Evolutionary conservation across 2,888 invertebrate genomes (phyloP).

Genomic region (Hoplodrina blanda): DNA sequence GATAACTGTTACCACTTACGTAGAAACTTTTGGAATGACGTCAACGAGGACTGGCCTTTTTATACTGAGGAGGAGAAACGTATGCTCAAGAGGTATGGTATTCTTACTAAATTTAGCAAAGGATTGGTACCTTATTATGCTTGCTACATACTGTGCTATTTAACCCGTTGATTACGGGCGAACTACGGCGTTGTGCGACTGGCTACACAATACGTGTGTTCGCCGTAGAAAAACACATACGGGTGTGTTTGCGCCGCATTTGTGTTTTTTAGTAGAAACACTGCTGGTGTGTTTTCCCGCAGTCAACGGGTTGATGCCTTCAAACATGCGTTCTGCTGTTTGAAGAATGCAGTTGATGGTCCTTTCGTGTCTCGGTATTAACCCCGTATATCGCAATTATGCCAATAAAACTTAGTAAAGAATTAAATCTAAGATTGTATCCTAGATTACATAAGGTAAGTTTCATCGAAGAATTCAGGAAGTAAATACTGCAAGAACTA

Average conservation of each 20-base stretch:
- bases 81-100: conserved; percentile 94
- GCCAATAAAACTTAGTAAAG: conserved; percentile 9
- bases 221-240: too few relatives aligned
- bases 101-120: conserved; percentile 9
- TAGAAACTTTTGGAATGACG: conserved; percentile 97
- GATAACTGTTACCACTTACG: conserved; percentile 97
- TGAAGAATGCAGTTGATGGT: neutral
- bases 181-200: too few relatives aligned
- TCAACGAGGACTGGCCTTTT: conserved; percentile 98
- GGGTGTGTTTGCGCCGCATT: too few relatives aligned
- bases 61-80: conserved; percentile 97
- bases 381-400: neutral
- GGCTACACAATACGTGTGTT: too few relatives aligned
- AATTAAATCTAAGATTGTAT: conserved; percentile 14
- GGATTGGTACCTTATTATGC: neutral
- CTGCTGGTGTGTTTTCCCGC: too few relatives aligned
- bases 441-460: conserved; percentile 17
- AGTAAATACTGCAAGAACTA: conserved; percentile 13
- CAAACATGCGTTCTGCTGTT: neutral
- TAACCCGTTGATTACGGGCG: neutral
- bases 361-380: neutral
- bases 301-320: too few relatives aligned
- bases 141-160: neutral
- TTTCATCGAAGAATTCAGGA: conserved; percentile 28
- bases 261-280: too few relatives aligned